Base-by-base conservation (phyloP, 2,888 invertebrate species). In the Steinernema hermaphroditum region DNA sequence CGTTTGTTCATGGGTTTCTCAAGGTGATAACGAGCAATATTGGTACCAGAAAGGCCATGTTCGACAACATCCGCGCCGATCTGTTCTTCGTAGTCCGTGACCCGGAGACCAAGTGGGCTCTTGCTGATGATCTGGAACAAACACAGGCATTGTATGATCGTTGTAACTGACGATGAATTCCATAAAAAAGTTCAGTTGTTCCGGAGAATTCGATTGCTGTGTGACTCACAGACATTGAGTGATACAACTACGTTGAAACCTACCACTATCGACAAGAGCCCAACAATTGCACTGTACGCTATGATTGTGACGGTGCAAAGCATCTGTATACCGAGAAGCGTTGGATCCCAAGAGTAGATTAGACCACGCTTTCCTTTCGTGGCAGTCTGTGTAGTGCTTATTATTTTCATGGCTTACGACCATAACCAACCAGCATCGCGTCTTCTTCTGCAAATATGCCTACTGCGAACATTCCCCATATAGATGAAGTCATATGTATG, bases 401-500 rank as follows among this genome's bases (percentile, higher is more conserved):
- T 16, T 32, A 29, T 29, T 19, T 32, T 37, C 14, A 71, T 22
- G 6, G 24, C 4, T 62, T 34, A 2, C 16, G 1, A 9, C 22
- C 22, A 1, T 8, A 29, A 34, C 62, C 82, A 62, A 81, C 87
- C 82, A 78, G 81, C 81, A 73, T 85, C 27, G 76, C 76, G 62
- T 82, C 82, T 46, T 78, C 72, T n/a, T 84, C 82, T 6, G 83
- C 87, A 75, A 87, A 87, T 9, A 87, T 78, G 0, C 87, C 88
- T 0, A 87, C 87, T 0, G 87, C 82, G 1, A 88, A 68, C 85
- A 88, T 83, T 9, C 88, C 87, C 88, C 82, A 82, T 29, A 82
- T 79, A 14, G 81, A 81, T 4, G 78, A 78, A 0, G 81, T 81
- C 70, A 80, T 68, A 74, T 82, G 82, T 24, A 82, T 81, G 27